phyloP scores from a whole-genome alignment of 2,797 vertebrate species.

The Pseudochirops corinnae region DNA sequence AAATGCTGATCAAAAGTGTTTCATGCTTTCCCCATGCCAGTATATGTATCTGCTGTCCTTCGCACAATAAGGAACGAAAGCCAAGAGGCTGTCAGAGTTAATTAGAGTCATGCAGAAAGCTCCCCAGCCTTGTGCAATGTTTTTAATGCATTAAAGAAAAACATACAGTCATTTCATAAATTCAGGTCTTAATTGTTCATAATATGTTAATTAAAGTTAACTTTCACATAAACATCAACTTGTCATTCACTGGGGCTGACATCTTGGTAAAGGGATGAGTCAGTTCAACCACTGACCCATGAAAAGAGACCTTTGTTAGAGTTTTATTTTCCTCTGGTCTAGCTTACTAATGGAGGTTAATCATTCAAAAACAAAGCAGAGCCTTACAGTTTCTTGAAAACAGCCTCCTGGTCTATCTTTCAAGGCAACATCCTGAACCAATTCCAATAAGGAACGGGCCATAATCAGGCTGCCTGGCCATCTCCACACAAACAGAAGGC shows the following conservation, averaged over 20 bases:
- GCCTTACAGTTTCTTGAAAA: conserved; percentile 65
- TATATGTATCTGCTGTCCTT: conserved; percentile 79
- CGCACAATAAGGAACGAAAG: conserved; percentile 77
- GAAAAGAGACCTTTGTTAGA: conserved; percentile 67
- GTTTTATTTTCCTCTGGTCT: conserved; percentile 54
- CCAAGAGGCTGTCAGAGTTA: conserved; percentile 82
- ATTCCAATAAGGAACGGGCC: conserved; percentile 74
- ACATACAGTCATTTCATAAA: conserved; percentile 65
- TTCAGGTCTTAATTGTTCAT: conserved; percentile 63
- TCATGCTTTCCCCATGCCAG: conserved; percentile 84
- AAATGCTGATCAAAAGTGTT: conserved; percentile 82
- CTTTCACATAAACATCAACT: conserved; percentile 69
- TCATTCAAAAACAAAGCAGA: conserved; percentile 79
- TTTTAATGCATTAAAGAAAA: conserved; percentile 66
- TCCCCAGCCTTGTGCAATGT: conserved; percentile 60
- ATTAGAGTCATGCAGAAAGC: conserved; percentile 83
- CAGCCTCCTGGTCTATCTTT: conserved; percentile 58
- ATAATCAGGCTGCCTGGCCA: conserved; percentile 78
- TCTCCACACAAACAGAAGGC: conserved; percentile 71
- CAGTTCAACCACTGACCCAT: conserved; percentile 29
- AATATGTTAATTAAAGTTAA: conserved; percentile 62
- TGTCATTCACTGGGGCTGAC: conserved; percentile 71
- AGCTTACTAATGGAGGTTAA: conserved; percentile 78
- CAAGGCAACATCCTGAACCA: conserved; percentile 68
- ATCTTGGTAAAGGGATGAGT: conserved; percentile 64